phyloP scores from a whole-genome alignment of 2,888 invertebrate species.

The Pachycephus smyrnensis region DNA sequence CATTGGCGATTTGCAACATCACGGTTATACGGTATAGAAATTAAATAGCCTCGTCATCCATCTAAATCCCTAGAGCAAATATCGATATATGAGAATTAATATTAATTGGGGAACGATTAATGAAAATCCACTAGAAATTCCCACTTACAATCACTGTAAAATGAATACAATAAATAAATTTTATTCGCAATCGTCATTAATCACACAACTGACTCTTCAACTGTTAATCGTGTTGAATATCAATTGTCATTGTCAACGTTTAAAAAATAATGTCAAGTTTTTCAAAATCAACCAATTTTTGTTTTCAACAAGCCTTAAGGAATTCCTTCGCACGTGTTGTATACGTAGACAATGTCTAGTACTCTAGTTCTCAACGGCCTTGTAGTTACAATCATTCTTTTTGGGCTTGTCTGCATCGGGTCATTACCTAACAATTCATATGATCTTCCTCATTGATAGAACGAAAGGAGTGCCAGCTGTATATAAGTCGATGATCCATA shows the following conservation, averaged over 20 bases:
- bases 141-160: neutral
- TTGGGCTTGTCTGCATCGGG: constrained; percentile 10
- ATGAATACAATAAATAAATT: neutral
- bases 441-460: constrained; percentile 4
- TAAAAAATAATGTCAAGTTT: neutral
- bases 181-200: neutral
- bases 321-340: neutral
- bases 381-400: neutral
- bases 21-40: neutral
- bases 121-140: neutral
- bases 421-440: constrained; percentile 13
- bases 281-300: neutral
- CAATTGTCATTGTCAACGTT: neutral
- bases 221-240: neutral
- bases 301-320: neutral
- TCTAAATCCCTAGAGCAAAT: neutral
- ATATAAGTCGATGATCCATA: constrained; percentile 17
- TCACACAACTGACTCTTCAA: neutral
- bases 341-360: neutral
- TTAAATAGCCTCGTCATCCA: neutral
- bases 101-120: neutral
- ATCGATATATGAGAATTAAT: neutral
- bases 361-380: neutral
- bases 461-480: constrained; percentile 10
- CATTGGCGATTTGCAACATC: neutral